Percentiles rank a stretch among this genome's conserved stretches.
phyloP scores from a whole-genome alignment of 2,888 invertebrate genomes.

The Sylvicola cinctus region DNA sequence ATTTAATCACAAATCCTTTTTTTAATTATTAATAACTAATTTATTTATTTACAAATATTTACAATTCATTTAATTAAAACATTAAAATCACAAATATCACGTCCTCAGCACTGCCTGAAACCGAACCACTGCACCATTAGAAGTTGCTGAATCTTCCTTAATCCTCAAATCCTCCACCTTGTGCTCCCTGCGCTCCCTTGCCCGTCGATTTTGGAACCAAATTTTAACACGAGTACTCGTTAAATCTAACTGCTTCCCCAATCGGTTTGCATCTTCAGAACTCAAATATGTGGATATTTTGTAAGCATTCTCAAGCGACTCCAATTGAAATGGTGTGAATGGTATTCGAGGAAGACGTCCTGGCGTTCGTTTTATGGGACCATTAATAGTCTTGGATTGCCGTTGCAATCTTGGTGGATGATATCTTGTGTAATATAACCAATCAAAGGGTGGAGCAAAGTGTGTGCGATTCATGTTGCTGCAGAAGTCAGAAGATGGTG shows the following conservation, averaged over 20 bases:
- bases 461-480: neutral
- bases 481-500: neutral
- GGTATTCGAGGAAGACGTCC: slow-evolving; percentile 46
- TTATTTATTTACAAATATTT: no score
- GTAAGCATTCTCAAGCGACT: slow-evolving; percentile 41
- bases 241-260: slow-evolving; percentile 36
- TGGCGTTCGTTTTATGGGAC: slow-evolving; percentile 30
- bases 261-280: slow-evolving; percentile 37
- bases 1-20: no score
- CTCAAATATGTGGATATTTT: slow-evolving; percentile 40
- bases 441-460: slow-evolving; percentile 20
- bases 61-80: no score
- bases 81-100: no score
- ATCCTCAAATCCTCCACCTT: no score
- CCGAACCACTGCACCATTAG: no score
- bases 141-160: no score
- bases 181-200: slow-evolving; percentile 49
- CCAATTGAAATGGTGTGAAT: slow-evolving; percentile 41
- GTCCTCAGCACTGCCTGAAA: no score
- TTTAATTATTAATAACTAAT: no score
- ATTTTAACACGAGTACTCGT: slow-evolving; percentile 51
- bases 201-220: slow-evolving; percentile 67
- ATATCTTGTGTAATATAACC: slow-evolving; percentile 49
- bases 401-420: slow-evolving; percentile 46
- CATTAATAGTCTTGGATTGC: slow-evolving; percentile 23